Conservation (phyloP, 2,888 invertebrate species). For the Andrena hattorfiana region DNA sequence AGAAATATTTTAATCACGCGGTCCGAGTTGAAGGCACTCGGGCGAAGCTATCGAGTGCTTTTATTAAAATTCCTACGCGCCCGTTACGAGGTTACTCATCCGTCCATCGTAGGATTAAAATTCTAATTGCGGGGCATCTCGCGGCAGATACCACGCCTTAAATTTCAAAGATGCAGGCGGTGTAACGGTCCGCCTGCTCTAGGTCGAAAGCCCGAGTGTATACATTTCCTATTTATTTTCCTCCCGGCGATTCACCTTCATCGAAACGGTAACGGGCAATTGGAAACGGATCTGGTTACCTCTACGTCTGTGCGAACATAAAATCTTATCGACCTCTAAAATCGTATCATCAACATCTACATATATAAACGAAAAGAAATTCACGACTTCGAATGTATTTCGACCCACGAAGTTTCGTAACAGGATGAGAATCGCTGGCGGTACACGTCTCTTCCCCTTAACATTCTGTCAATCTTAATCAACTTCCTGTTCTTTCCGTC, state of each 20-base stretch:
- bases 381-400: too few relatives aligned
- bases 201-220: conserved; percentile 22
- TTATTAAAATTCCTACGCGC: conserved; percentile 19
- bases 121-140: conserved; percentile 43
- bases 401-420: not conserved
- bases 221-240: conserved; percentile 49
- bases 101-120: conserved; percentile 44
- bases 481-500: conserved; percentile 28
- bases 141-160: conserved; percentile 57
- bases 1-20: too few relatives aligned
- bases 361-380: not conserved
- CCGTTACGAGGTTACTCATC: conserved; percentile 46
- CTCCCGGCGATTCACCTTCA: conserved; percentile 39
- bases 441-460: conserved; percentile 11
- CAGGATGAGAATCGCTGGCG: conserved; percentile 14
- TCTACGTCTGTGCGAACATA: not conserved
- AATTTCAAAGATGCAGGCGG: conserved; percentile 52
- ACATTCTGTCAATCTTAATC: conserved; percentile 40
- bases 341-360: not conserved
- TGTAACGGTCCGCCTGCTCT: conserved; percentile 44
- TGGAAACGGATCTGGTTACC: conserved; percentile 10
- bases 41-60: conserved; percentile 4
- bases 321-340: not conserved
- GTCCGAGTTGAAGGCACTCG: not conserved
- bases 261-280: conserved; percentile 27